phyloP scores from a whole-genome alignment of 2,888 invertebrate genomes.

The Laothoe populi region DNA sequence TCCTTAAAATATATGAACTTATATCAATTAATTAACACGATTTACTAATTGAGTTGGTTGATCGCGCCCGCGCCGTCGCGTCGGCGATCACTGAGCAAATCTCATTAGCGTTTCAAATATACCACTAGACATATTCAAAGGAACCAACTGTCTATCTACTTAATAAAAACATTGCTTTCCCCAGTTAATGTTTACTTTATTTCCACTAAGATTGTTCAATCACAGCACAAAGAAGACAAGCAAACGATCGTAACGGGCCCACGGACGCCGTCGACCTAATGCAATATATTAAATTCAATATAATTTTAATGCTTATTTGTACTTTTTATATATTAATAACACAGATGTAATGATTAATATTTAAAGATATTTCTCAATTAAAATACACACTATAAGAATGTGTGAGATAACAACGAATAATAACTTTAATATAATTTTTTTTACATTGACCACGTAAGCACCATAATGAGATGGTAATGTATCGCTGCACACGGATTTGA shows the following conservation, averaged over 20 bases:
- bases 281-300: constrained; percentile 20
- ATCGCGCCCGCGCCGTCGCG: not conserved
- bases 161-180: constrained; percentile 4
- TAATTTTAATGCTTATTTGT: constrained; percentile 23
- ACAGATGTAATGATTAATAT: constrained; percentile 22
- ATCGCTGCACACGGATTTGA: not conserved
- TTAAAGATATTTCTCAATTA: constrained; percentile 17
- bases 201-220: not conserved
- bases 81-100: constrained; percentile 9
- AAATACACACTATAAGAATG: constrained; percentile 21
- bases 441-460: constrained; percentile 19
- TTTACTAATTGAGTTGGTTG: constrained; percentile 5
- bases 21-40: constrained; percentile 10
- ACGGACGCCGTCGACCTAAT: constrained; percentile 24
- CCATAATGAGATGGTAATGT: not conserved
- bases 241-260: constrained; percentile 4
- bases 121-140: constrained; percentile 14
- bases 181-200: not conserved
- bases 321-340: constrained; percentile 22
- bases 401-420: constrained; percentile 21
- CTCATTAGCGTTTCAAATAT: not conserved
- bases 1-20: constrained; percentile 7
- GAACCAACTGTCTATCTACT: constrained; percentile 9
- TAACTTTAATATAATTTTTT: constrained; percentile 19
- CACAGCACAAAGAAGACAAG: constrained; percentile 1